phyloP scores from a whole-genome alignment of 2,888 invertebrate species.

The Ferrisia virgata region DNA sequence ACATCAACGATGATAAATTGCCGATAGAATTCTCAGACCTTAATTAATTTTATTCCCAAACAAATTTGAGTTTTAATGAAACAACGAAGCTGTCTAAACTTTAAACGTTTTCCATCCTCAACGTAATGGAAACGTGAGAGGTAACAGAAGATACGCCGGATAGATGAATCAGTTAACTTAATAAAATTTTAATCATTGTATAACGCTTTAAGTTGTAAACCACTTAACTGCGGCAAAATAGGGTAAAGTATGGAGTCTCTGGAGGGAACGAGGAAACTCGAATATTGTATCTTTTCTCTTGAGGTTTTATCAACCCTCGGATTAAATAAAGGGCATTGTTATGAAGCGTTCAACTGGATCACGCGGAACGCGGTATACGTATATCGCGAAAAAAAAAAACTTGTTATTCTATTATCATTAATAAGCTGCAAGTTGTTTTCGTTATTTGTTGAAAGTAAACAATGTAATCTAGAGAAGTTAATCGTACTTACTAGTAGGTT shows the following conservation, averaged over 20 bases:
- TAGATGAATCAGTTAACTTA: conserved; percentile 46
- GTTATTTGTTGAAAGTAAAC: conserved; percentile 24
- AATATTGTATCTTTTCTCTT: conserved; percentile 43
- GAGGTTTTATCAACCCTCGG: conserved; percentile 45
- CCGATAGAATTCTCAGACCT: conserved; percentile 41
- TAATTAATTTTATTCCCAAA: conserved; percentile 45
- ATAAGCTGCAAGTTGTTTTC: conserved; percentile 25
- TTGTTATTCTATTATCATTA: conserved; percentile 42
- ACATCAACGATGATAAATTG: conserved; percentile 39
- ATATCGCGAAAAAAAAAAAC: conserved; percentile 27
- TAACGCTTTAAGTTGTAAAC: conserved; percentile 46
- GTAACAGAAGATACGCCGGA: conserved; percentile 39
- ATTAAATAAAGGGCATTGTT: conserved; percentile 45
- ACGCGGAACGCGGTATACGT: neutral
- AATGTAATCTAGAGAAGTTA: neutral
- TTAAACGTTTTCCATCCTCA: conserved; percentile 39
- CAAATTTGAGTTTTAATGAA: conserved; percentile 45
- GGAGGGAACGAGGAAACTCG: conserved; percentile 34
- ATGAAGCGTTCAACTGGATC: conserved; percentile 41
- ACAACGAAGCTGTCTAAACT: conserved; percentile 42
- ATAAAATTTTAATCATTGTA: conserved; percentile 46
- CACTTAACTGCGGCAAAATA: conserved; percentile 46
- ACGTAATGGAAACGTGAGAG: conserved; percentile 25
- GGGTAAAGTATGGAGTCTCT: conserved; percentile 42
- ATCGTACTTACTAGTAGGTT: neutral